Evolutionary conservation across 2,113 vertebrate genomes (phyloP).

Genomic region (Equus quagga): DNA sequence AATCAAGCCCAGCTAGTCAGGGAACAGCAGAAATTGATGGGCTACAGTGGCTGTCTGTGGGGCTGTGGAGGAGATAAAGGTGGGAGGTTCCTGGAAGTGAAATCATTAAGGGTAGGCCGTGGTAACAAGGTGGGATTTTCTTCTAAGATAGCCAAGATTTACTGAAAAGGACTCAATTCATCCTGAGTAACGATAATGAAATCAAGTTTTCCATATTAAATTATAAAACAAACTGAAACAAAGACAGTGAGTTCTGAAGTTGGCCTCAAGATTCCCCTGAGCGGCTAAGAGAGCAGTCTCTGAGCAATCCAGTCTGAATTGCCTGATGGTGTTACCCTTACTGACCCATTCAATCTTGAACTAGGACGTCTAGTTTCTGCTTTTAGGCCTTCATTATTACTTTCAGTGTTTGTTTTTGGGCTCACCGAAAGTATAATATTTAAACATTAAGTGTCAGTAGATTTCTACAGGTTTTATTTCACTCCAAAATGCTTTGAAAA

Average conservation of each 20-base stretch:
- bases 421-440: not conserved
- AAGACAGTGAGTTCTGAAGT: not conserved
- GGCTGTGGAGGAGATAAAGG: not conserved
- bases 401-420: not conserved
- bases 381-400: not conserved
- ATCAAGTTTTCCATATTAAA: not conserved
- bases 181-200: not conserved
- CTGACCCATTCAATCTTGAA: not conserved
- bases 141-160: not conserved
- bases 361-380: not conserved
- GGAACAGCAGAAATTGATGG: not conserved
- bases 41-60: not conserved
- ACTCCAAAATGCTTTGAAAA: not conserved
- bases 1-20: not conserved
- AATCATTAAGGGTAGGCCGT: not conserved
- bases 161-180: not conserved
- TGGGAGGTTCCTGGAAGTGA: not conserved
- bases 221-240: not conserved
- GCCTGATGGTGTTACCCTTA: not conserved
- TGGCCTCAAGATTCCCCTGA: not conserved
- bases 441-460: not conserved
- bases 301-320: not conserved
- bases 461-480: not conserved
- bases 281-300: not conserved
- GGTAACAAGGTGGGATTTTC: not conserved